phyloP scores from a whole-genome alignment of 2,797 vertebrate species.

The Lepidocolaptes lacrymiger region DNA sequence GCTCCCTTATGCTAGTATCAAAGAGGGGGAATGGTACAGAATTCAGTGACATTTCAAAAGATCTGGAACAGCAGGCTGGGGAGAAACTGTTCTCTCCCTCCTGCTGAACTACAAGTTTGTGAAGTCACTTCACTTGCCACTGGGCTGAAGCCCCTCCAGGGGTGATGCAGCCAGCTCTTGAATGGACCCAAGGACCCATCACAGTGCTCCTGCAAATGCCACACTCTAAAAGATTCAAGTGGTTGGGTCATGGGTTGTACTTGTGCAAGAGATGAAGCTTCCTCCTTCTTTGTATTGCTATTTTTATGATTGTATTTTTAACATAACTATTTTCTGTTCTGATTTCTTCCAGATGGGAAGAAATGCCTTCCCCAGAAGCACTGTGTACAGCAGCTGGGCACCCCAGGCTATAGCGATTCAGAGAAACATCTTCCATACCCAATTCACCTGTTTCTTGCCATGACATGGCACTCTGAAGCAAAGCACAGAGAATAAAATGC shows the following conservation, averaged over 20 bases:
- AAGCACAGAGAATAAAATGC: background rate
- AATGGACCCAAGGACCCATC: background rate
- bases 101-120: background rate
- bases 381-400: constrained; percentile 6
- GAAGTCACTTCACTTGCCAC: background rate
- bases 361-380: background rate
- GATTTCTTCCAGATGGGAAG: constrained; percentile 70
- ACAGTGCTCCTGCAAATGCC: background rate
- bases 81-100: background rate
- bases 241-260: background rate
- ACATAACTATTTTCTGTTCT: constrained; percentile 28
- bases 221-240: background rate
- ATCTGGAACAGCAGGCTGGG: background rate
- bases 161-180: background rate
- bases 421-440: background rate
- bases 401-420: accelerated
- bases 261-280: background rate
- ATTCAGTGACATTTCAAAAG: background rate
- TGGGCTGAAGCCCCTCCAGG: background rate
- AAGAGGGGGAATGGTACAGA: background rate
- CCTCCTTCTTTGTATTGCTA: constrained; percentile 46
- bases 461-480: background rate
- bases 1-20: background rate
- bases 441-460: background rate
- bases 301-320: constrained; percentile 67